Conservation (phyloP, 2,113 vertebrate genomes). For the Myrmecophaga tridactyla region DNA sequence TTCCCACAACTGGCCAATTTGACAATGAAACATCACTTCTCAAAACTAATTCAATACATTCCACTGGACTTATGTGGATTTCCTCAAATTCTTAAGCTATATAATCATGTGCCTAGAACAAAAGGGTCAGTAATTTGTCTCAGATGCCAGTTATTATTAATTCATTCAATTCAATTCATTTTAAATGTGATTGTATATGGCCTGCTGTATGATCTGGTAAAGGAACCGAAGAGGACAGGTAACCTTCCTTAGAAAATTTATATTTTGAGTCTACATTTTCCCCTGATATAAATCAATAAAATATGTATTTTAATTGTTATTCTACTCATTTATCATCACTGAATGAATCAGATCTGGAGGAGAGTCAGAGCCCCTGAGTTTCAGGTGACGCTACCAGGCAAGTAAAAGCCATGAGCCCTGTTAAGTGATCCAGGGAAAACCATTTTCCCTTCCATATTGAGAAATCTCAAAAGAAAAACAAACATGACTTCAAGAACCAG, state of each 20-base stretch:
- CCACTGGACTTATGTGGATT: neutral
- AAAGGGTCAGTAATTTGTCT: constrained; percentile 20
- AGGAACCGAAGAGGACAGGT: neutral
- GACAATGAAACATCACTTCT: constrained; percentile 40
- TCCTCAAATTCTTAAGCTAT: constrained; percentile 4
- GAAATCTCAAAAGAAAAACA: constrained; percentile 5
- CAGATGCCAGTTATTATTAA: neutral
- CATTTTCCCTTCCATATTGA: constrained; percentile 44
- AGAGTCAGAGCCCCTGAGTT: neutral
- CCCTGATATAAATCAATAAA: constrained; percentile 39
- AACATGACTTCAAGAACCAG: neutral
- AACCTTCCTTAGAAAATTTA: neutral
- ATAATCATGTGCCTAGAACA: neutral
- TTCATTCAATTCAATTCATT: constrained; percentile 13
- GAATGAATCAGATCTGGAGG: constrained; percentile 14
- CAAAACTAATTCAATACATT: constrained; percentile 23
- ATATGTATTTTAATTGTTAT: no score
- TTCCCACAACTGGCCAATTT: constrained; percentile 8
- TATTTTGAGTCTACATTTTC: neutral
- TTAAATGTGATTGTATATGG: neutral
- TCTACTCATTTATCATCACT: neutral
- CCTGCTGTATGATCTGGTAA: neutral
- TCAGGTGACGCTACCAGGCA: neutral
- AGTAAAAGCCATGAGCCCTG: neutral
- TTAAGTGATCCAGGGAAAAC: constrained; percentile 46